Conservation (phyloP, 1,140 invertebrate species). For the Drosophila punjabiensis region DNA sequence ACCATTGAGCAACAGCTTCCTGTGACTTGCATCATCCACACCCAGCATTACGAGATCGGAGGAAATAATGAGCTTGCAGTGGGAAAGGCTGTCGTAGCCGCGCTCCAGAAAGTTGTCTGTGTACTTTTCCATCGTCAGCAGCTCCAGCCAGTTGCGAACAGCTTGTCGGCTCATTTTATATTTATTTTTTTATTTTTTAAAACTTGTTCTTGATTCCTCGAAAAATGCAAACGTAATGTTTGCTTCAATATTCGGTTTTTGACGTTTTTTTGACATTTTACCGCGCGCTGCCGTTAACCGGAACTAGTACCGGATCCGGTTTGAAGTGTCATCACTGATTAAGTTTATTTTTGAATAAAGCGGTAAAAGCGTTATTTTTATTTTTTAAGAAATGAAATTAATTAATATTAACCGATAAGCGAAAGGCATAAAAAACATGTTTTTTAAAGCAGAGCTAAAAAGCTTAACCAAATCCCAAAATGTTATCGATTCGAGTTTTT, state of each 20-base stretch:
- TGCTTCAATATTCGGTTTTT: background rate
- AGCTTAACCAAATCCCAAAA: no score
- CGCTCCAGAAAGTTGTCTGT: slow-evolving; percentile 17
- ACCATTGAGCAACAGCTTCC: slow-evolving; percentile 43
- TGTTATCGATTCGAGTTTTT: no score
- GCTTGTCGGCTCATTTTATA: slow-evolving; percentile 35
- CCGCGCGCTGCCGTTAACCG: background rate
- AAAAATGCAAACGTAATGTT: background rate
- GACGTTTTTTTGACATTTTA: slow-evolving; percentile 13
- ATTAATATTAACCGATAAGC: no score
- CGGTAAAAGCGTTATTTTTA: no score
- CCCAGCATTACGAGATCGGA: slow-evolving; percentile 51
- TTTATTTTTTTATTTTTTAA: background rate
- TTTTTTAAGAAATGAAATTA: no score
- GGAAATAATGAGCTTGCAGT: slow-evolving; percentile 45
- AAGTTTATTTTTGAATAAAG: background rate
- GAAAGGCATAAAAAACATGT: no score
- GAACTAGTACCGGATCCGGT: background rate
- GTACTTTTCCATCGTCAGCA: slow-evolving; percentile 64
- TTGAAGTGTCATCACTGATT: background rate
- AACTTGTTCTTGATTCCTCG: background rate
- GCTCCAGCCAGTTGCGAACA: slow-evolving; percentile 57
- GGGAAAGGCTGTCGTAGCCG: slow-evolving; percentile 42
- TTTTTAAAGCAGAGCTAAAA: no score
- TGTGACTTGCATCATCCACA: slow-evolving; percentile 36